Percentiles rank a stretch among this genome's conserved stretches.
phyloP scores from a whole-genome alignment of 2,113 vertebrate species.

The Synchiropus splendidus region DNA sequence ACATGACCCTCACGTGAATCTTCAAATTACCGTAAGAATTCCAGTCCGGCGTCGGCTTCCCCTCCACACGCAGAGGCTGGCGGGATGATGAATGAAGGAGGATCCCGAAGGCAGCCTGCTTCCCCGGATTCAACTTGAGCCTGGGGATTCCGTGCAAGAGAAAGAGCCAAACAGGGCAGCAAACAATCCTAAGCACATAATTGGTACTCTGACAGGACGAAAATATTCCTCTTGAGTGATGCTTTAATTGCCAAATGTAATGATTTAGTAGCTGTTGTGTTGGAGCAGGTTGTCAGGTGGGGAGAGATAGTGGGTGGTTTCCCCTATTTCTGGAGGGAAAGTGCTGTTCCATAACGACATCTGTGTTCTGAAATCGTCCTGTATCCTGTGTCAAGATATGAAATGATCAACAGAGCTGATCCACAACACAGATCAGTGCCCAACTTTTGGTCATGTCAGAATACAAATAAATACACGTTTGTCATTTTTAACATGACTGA shows the following conservation, averaged over 20 bases:
- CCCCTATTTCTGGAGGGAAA: constrained; percentile 3
- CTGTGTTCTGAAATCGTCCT: no score
- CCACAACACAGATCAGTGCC: no score
- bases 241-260: constrained; percentile 49
- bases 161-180: neutral
- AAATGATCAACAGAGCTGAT: no score
- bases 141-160: constrained; percentile 29
- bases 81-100: neutral
- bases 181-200: constrained; percentile 39
- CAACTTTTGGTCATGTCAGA: no score
- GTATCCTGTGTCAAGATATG: no score
- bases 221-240: constrained; percentile 29
- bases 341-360: no score
- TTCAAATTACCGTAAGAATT: constrained; percentile 19
- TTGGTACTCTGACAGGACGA: constrained; percentile 22
- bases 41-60: neutral
- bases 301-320: constrained; percentile 22
- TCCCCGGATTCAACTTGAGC: neutral
- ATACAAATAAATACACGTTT: no score
- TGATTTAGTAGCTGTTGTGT: constrained; percentile 28
- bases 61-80: neutral
- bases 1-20: constrained; percentile 30
- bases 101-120: constrained; percentile 1
- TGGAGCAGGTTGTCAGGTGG: constrained; percentile 27
- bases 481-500: no score